Conservation (phyloP, 2,797 vertebrate species). For the Hylomyscus alleni region DNA sequence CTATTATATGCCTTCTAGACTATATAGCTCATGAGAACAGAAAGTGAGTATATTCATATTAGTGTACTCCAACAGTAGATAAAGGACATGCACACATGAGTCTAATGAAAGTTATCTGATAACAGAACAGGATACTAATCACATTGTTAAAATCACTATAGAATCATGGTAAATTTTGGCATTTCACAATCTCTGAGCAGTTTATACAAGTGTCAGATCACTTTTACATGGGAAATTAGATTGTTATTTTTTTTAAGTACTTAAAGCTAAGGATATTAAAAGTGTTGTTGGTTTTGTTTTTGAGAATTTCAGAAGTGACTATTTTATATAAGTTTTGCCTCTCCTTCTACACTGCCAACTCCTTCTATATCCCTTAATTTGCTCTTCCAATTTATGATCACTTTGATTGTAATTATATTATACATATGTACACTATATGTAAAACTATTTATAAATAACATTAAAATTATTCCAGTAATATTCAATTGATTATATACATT, state of each 20-base stretch:
- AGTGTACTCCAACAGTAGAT: not conserved
- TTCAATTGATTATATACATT: not conserved
- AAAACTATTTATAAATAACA: not conserved
- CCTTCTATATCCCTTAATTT: not conserved
- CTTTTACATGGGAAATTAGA: not conserved
- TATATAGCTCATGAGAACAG: not conserved
- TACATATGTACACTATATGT: not conserved
- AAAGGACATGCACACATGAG: not conserved
- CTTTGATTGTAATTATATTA: not conserved
- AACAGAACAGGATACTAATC: not conserved
- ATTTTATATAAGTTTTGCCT: not conserved
- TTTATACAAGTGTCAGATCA: not conserved
- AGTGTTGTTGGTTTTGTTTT: not conserved
- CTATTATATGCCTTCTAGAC: not conserved
- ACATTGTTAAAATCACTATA: not conserved
- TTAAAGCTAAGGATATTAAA: not conserved
- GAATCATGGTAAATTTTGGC: not conserved
- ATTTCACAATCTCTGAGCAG: not conserved
- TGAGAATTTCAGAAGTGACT: not conserved
- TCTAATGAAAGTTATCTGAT: not conserved
- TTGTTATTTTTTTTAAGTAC: not conserved
- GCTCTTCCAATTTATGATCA: not conserved
- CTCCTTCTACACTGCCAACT: not conserved
- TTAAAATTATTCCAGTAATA: not conserved
- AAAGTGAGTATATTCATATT: not conserved